Evolutionary conservation across 2,888 invertebrate species (phyloP).

Genomic region (Hydrotaea diabolus): DNA sequence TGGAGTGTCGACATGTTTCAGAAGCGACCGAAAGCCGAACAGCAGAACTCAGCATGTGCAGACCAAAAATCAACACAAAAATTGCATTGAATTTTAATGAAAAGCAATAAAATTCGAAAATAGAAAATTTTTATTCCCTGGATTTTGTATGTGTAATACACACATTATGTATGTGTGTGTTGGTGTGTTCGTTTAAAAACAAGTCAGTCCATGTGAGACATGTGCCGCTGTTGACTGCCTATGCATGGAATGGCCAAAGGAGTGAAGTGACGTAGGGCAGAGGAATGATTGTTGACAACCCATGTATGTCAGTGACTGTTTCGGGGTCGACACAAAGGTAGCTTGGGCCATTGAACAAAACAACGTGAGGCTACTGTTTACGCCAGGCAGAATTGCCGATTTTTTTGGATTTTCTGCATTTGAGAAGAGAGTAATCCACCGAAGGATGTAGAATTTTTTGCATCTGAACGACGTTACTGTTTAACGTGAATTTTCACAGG

Average conservation of each 20-base stretch:
- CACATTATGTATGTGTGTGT: too few relatives aligned
- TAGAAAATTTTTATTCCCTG: not conserved
- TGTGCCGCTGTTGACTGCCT: not conserved
- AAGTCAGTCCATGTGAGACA: not conserved
- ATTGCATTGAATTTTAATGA: constrained; percentile 47
- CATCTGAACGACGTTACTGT: too few relatives aligned
- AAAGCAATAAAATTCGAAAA: constrained; percentile 25
- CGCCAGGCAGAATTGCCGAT: too few relatives aligned
- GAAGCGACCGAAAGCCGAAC: not conserved
- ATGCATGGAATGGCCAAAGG: not conserved
- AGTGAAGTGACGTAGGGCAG: not conserved
- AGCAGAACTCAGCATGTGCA: constrained; percentile 25
- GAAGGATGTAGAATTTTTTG: too few relatives aligned
- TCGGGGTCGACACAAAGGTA: not conserved
- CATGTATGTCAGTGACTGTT: not conserved
- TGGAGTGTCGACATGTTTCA: constrained; percentile 17
- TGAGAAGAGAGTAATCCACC: too few relatives aligned
- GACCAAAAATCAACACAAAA: constrained; percentile 52
- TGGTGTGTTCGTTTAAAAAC: too few relatives aligned
- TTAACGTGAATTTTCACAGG: too few relatives aligned
- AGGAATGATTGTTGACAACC: not conserved
- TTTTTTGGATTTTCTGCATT: too few relatives aligned
- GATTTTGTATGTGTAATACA: not conserved
- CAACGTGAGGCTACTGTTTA: too few relatives aligned
- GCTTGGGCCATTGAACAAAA: too few relatives aligned